Percentiles rank a stretch among this genome's conserved stretches.
Evolutionary conservation across 2,797 vertebrate species (phyloP).

Genomic region (Rhinichthys osculus): DNA sequence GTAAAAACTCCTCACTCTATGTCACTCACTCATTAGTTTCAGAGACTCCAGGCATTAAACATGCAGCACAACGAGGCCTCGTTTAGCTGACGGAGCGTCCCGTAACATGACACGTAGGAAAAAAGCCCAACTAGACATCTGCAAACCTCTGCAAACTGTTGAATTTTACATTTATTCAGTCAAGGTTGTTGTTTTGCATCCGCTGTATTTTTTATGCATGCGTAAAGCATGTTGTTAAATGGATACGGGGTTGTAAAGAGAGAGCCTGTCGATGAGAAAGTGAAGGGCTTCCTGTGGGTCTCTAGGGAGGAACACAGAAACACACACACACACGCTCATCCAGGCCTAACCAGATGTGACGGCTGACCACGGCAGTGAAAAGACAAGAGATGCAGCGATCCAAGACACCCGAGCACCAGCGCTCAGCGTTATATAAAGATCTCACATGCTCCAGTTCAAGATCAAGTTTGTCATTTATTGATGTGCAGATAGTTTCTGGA

Average conservation of each 20-base stretch:
- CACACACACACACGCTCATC: background rate
- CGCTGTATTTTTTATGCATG: background rate
- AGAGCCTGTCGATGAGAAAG: background rate
- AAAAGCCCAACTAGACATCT: background rate
- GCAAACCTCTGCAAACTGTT: background rate
- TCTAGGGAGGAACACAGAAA: constrained; percentile 7
- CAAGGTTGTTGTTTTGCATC: background rate
- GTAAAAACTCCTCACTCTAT: background rate
- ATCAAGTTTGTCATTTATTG: background rate
- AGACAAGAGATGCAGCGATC: background rate
- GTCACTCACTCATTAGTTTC: too few relatives aligned
- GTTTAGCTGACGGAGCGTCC: background rate
- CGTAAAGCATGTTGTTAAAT: background rate
- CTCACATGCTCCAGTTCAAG: background rate
- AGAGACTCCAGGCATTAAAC: background rate
- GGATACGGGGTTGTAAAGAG: background rate
- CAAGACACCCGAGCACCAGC: background rate
- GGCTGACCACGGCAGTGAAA: constrained; percentile 8
- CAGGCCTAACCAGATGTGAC: constrained; percentile 26
- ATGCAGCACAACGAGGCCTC: background rate
- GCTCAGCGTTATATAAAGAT: constrained; percentile 17
- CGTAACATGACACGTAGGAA: background rate
- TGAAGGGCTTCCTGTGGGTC: background rate
- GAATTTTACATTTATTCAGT: background rate
- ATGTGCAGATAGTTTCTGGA: background rate